Evolutionary conservation across 2,888 invertebrate genomes (phyloP).

Genomic region (Meghimatium bilineatum): DNA sequence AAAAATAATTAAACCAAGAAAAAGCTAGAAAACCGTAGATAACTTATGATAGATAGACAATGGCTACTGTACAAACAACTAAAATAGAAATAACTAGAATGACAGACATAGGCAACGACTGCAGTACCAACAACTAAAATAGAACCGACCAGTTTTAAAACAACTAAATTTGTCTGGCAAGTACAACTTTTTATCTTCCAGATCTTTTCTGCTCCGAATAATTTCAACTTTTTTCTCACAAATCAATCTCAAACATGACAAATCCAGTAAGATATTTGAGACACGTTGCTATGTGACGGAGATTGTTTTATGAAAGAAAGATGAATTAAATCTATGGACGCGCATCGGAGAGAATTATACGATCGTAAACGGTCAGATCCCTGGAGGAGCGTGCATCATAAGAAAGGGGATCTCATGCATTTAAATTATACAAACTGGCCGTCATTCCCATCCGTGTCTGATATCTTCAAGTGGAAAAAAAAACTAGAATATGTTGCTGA

Average conservation of each 20-base stretch:
- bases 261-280: not conserved
- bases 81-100: too few relatives aligned
- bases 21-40: too few relatives aligned
- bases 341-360: slow-evolving; percentile 12
- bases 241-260: not conserved
- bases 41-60: too few relatives aligned
- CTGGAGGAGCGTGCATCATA: not conserved
- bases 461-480: not conserved
- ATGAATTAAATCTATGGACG: slow-evolving; percentile 8
- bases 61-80: too few relatives aligned
- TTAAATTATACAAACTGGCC: not conserved
- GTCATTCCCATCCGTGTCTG: not conserved
- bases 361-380: not conserved
- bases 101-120: too few relatives aligned
- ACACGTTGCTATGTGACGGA: not conserved
- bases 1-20: too few relatives aligned
- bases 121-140: too few relatives aligned
- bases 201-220: not conserved
- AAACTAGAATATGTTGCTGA: not conserved
- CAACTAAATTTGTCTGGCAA: too few relatives aligned
- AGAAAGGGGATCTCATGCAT: not conserved
- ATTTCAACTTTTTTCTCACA: not conserved
- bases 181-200: too few relatives aligned
- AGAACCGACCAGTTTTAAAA: too few relatives aligned
- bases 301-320: slow-evolving; percentile 2